Base-by-base conservation (phyloP, 2,888 invertebrate genomes). In the Allygus modestus region DNA sequence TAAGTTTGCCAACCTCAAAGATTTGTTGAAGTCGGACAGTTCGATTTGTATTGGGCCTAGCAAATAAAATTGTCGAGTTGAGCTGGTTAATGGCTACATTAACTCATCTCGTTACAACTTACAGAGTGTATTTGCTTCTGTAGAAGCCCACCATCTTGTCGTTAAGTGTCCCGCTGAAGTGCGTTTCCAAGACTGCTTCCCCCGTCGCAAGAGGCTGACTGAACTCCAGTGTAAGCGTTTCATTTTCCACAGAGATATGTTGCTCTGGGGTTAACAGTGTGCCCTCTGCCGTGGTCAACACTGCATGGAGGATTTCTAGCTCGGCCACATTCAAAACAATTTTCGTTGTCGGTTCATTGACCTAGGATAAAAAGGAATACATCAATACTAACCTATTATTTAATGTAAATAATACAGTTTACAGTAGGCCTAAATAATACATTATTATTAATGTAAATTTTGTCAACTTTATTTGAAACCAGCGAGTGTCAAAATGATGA, bases 61-160 rank as follows among this genome's bases (percentile, higher is more conserved):
- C n/a, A n/a, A n/a, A n/a, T n/a, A n/a, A n/a, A n/a, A n/a, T n/a
- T n/a, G n/a, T n/a, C n/a, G n/a, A n/a, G n/a, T n/a, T n/a, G n/a
- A n/a, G n/a, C n/a, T n/a, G n/a, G n/a, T n/a, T n/a, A n/a, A n/a
- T n/a, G n/a, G n/a, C n/a, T n/a, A n/a, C n/a, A n/a, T n/a, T n/a
- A n/a, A n/a, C n/a, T n/a, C n/a, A n/a, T n/a, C n/a, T n/a, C 37
- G 5, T 37, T 37, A 37, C 37, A 51, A 79, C 79, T 58, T 58
- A 79, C 79, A 79, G 33, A 31, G 79, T 91, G 90, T 97, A 97
- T 92, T 97, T 97, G 91, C 96, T 97, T 81, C 97, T 94, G 91
- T 98, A 98, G 87, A 98, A 95, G n/a, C 98, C 98, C 90, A 96
- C 97, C 96, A 98, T 96, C 90, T 97, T 97, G 89, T 98, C 97